phyloP scores from a whole-genome alignment of 2,113 vertebrate genomes.

The Macaca nemestrina region DNA sequence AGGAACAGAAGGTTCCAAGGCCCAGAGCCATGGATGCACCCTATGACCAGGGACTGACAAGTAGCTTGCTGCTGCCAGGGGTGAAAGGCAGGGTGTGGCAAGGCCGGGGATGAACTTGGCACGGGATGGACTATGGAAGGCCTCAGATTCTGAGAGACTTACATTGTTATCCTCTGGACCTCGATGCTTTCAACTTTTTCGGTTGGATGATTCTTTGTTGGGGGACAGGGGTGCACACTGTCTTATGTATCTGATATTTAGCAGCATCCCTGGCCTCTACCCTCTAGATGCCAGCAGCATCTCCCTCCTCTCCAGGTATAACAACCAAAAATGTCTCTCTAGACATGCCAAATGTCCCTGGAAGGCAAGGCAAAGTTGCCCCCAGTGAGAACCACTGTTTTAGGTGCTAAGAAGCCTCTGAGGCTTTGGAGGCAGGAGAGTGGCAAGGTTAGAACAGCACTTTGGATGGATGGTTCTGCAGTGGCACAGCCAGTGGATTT shows the following conservation, averaged over 20 bases:
- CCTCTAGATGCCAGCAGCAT: background rate
- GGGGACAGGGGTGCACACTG: accelerated
- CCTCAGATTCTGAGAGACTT: background rate
- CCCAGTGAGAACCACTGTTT: background rate
- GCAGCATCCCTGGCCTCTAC: background rate
- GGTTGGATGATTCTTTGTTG: background rate
- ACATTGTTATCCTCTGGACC: background rate
- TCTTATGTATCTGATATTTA: background rate
- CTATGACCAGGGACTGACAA: too few relatives aligned
- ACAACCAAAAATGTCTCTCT: background rate
- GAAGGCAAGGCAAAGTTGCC: background rate
- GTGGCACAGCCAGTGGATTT: background rate
- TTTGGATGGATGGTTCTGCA: background rate
- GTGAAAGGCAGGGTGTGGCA: background rate
- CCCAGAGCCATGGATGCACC: background rate
- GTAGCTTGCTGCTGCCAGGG: background rate
- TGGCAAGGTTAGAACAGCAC: background rate
- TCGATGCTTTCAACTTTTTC: background rate
- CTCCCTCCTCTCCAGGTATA: background rate
- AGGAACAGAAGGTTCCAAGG: background rate
- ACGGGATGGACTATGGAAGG: accelerated
- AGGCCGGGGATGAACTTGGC: background rate
- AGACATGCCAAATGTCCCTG: background rate
- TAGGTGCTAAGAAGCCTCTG: background rate
- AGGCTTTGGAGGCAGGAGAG: background rate